Evolutionary conservation across 2,797 vertebrate genomes (phyloP).

Genomic region (Labeo calbasu): DNA sequence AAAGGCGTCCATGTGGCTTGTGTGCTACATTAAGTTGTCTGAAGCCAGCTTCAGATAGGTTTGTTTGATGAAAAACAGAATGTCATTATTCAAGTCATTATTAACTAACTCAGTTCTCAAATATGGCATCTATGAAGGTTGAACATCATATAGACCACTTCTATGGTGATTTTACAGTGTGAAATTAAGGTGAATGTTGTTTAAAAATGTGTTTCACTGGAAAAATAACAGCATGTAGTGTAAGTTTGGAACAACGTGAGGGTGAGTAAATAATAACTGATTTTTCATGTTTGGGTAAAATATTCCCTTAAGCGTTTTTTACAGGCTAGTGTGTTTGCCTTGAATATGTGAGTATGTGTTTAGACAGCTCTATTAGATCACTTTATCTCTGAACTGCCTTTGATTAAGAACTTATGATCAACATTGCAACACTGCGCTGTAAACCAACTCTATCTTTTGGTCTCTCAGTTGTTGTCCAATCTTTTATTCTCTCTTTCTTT

Average conservation of each 20-base stretch:
- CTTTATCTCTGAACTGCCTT: slow-evolving; percentile 64
- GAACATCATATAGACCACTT: background rate
- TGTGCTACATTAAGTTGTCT: background rate
- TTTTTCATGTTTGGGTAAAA: slow-evolving; percentile 38
- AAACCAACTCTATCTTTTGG: slow-evolving; percentile 20
- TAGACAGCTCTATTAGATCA: slow-evolving; percentile 70
- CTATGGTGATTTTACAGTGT: background rate
- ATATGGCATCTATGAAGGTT: slow-evolving; percentile 3
- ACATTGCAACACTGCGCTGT: slow-evolving; percentile 62
- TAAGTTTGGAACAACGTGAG: background rate
- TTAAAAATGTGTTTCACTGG: background rate
- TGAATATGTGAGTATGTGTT: slow-evolving; percentile 33
- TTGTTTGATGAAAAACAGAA: background rate
- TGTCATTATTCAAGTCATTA: background rate
- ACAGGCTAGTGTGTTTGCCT: background rate
- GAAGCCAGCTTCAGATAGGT: background rate
- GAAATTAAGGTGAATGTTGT: background rate
- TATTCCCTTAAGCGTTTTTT: background rate
- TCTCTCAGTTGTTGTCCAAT: slow-evolving; percentile 3
- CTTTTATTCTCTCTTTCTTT: slow-evolving; percentile 38
- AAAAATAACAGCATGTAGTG: background rate
- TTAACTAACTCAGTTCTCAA: background rate
- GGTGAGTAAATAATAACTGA: background rate
- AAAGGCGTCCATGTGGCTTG: background rate
- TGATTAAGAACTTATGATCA: slow-evolving; percentile 63